phyloP scores from a whole-genome alignment of 2,888 invertebrate genomes.

The Cetonia aurata region DNA sequence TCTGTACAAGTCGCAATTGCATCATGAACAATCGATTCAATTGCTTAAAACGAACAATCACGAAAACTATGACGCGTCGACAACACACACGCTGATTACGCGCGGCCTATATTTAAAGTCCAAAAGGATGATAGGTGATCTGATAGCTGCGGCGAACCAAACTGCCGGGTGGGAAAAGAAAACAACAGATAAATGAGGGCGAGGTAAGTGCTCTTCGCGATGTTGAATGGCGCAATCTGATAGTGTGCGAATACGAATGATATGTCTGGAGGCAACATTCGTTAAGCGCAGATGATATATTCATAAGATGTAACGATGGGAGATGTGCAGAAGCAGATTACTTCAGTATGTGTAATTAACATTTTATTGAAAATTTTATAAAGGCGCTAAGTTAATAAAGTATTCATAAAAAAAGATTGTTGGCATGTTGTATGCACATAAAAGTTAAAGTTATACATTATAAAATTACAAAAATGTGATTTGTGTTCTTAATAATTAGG shows the following conservation, averaged over 20 bases:
- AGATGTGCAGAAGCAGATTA: too few species aligned
- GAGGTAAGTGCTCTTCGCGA: conserved; percentile 15
- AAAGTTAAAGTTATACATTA: too few species aligned
- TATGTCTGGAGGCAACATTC: neutral
- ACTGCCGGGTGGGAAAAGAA: conserved; percentile 5
- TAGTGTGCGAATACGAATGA: conserved; percentile 27
- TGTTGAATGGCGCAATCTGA: conserved; percentile 15
- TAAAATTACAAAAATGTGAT: too few species aligned
- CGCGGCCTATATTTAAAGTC: conserved; percentile 7
- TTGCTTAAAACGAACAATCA: conserved; percentile 20
- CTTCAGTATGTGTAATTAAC: too few species aligned
- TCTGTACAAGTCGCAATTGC: conserved; percentile 15
- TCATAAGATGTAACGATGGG: too few species aligned
- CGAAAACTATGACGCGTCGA: conserved; percentile 6
- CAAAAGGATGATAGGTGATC: conserved; percentile 28
- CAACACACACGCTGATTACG: conserved; percentile 13
- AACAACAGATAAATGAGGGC: conserved; percentile 7
- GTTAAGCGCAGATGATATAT: too few species aligned
- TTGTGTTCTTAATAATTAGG: too few species aligned
- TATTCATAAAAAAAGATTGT: too few species aligned
- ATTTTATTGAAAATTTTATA: too few species aligned
- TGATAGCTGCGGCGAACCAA: conserved; percentile 7
- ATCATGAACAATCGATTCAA: conserved; percentile 32
- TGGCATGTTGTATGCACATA: too few species aligned
- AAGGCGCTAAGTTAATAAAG: too few species aligned